Conservation (phyloP, 2,888 invertebrate genomes). For the Philaethria dido region DNA sequence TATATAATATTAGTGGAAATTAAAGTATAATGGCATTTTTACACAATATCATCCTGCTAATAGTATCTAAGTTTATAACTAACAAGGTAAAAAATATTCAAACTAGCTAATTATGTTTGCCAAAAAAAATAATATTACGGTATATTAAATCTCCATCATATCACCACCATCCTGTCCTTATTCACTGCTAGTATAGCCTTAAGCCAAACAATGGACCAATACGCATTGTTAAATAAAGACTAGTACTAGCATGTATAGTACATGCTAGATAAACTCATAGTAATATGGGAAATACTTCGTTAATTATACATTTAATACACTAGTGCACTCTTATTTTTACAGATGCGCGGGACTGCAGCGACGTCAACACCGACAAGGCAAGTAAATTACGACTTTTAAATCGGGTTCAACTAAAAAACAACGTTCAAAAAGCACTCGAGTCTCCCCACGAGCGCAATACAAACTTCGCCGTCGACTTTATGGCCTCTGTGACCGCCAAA, state of each 20-base stretch:
- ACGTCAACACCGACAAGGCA: conserved; percentile 68
- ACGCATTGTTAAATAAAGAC: not conserved
- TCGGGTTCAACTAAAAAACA: conserved; percentile 52
- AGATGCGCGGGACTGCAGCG: conserved; percentile 73
- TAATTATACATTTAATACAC: not conserved
- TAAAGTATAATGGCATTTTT: too few relatives aligned
- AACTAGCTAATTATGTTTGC: not conserved
- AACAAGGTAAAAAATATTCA: not conserved
- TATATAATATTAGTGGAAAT: too few relatives aligned
- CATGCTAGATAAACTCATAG: not conserved
- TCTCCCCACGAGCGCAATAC: conserved; percentile 68
- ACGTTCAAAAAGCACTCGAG: conserved; percentile 57
- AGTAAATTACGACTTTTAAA: conserved; percentile 57
- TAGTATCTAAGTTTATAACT: too few relatives aligned
- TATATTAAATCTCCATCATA: too few relatives aligned
- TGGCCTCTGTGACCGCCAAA: conserved; percentile 79
- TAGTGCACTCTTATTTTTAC: conserved; percentile 55
- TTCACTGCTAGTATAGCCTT: too few relatives aligned
- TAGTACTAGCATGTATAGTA: not conserved
- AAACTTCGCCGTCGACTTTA: conserved; percentile 76
- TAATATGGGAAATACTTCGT: not conserved
- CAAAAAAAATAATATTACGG: too few relatives aligned
- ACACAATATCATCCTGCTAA: too few relatives aligned
- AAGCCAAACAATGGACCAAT: not conserved
- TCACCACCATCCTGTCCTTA: too few relatives aligned